phyloP scores from a whole-genome alignment of 1,140 invertebrate species.

The Ooceraea biroi region DNA sequence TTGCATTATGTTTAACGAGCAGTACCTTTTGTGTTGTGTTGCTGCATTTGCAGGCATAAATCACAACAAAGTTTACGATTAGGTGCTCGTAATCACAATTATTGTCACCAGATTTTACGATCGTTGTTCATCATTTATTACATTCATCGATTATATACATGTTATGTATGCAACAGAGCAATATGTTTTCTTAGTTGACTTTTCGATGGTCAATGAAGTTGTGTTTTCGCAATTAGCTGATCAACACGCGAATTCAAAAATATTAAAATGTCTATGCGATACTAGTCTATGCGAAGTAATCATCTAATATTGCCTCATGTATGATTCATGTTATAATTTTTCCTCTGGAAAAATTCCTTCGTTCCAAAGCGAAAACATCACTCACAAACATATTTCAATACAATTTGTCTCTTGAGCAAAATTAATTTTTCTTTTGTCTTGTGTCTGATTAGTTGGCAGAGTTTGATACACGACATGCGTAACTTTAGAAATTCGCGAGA shows the following conservation, averaged over 20 bases:
- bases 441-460: background rate
- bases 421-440: background rate
- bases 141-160: background rate
- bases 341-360: too few relatives aligned
- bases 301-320: too few relatives aligned
- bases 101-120: constrained; percentile 21
- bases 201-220: background rate
- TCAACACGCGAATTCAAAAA: background rate
- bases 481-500: background rate
- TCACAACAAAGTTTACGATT: background rate
- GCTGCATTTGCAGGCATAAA: too few relatives aligned
- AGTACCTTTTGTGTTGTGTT: background rate
- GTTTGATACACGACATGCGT: background rate
- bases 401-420: too few relatives aligned
- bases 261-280: background rate
- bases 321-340: too few relatives aligned
- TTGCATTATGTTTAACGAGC: background rate
- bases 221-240: background rate
- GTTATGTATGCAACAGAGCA: background rate
- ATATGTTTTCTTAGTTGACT: background rate
- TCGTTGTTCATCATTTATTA: constrained; percentile 13
- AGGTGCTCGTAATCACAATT: background rate
- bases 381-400: background rate
- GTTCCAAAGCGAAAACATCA: background rate
- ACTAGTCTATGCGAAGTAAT: too few relatives aligned